Evolutionary conservation across 2,797 vertebrate species (phyloP), one percentile per base, ranked within the genome.

Genomic region (Coreius guichenoti): DNA sequence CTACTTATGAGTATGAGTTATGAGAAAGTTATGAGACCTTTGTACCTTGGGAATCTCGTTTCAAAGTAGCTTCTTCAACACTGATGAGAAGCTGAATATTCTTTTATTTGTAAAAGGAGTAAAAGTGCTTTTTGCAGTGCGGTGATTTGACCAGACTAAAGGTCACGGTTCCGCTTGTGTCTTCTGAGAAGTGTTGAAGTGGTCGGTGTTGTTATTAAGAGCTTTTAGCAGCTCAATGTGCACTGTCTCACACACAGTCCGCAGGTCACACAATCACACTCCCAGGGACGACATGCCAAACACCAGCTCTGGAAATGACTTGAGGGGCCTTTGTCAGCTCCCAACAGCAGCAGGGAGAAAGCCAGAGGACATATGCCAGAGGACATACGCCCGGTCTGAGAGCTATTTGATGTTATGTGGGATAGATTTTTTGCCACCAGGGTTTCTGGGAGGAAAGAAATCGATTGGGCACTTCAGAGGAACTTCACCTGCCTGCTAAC

Each of bases 401-500:
- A 89, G 89, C 83, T 88, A 88, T 88, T 88, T 88, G 84, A 87
- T 90, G 88, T 88, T 85, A 86, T 79, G 65, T 49, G 54, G 84
- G 84, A 89, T 83, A 75, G 87, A 88, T 87, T 85, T 85, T 68
- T 85, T 51, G 65, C 86, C 82, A 89, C 83, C 54, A 61, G 78
- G 78, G 86, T 83, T 81, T 88, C 84, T 74, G 56, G 31, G 63
- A 61, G 83, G 75, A 75, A 61, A 70, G 73, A 86, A 87, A 91
- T 90, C 88, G 72, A 89, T 89, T 85, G 82, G 77, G 77, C 68
- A 84, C 87, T 87, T 88, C 74, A 82, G 87, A 83, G 79, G 74
- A 84, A 87, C 79, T 85, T 89, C 87, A 89, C 87, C 80, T 87
- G 87, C 79, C 81, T 83, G 84, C 86, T 87, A 89, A 86, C 88